Percentiles rank a stretch among this genome's conserved stretches.
Evolutionary conservation across 2,113 vertebrate species (phyloP).

Genomic region (Marcusenius ussheri): DNA sequence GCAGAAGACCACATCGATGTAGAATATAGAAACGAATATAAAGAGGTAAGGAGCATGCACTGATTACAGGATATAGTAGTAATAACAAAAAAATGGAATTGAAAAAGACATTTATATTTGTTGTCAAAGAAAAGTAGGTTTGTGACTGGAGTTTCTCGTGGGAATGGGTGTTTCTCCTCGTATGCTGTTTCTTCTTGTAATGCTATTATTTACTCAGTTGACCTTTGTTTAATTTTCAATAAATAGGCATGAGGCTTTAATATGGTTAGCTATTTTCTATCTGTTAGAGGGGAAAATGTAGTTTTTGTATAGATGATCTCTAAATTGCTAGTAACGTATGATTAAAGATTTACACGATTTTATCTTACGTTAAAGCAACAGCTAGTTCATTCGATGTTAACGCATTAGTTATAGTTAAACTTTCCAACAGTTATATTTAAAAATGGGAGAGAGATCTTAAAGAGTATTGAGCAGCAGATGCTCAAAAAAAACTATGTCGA

Average conservation of each 20-base stretch:
- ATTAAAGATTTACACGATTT: neutral
- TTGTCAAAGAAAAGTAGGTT: neutral
- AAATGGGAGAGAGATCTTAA: neutral
- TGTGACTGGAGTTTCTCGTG: neutral
- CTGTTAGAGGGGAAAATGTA: neutral
- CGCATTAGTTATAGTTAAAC: neutral
- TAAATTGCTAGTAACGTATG: neutral
- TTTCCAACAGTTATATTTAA: neutral
- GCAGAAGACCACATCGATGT: neutral
- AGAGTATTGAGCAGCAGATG: neutral
- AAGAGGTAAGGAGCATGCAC: neutral
- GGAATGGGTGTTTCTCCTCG: neutral
- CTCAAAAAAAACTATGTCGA: neutral
- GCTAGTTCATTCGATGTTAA: neutral
- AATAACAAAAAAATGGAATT: neutral
- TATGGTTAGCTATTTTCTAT: neutral
- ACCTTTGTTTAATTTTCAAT: neutral
- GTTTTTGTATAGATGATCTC: neutral
- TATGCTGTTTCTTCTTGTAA: neutral
- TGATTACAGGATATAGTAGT: neutral
- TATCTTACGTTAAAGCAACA: neutral
- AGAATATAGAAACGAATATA: neutral
- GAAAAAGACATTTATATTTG: neutral
- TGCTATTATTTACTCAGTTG: neutral
- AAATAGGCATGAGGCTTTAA: neutral